Evolutionary conservation across 2,888 invertebrate genomes (phyloP).

Genomic region (Campoplex nolae): DNA sequence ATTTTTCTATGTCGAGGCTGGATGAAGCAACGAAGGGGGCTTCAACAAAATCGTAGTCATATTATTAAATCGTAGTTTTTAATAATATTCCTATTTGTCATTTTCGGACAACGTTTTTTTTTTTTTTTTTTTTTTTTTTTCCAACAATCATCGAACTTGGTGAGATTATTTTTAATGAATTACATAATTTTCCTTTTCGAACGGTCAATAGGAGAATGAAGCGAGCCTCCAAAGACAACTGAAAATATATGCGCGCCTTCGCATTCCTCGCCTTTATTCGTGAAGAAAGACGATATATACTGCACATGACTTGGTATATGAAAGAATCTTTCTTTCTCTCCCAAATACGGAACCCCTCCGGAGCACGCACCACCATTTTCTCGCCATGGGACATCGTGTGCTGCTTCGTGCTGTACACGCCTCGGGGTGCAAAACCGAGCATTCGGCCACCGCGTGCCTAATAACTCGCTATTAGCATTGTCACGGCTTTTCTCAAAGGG

Average conservation of each 20-base stretch:
- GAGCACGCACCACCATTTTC: conserved; percentile 70
- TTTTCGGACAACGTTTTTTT: too few species aligned
- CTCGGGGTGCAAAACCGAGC: conserved; percentile 79
- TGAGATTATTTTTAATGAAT: neutral
- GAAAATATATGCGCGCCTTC: conserved; percentile 32
- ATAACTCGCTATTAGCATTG: conserved; percentile 82
- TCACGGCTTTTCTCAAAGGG: conserved; percentile 77
- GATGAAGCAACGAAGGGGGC: too few species aligned
- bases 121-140: neutral
- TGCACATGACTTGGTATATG: conserved; percentile 74
- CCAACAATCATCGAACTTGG: neutral
- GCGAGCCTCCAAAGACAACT: neutral
- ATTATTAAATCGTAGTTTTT: too few species aligned
- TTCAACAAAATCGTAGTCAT: neutral
- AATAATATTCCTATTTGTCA: neutral
- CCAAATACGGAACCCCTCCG: conserved; percentile 74
- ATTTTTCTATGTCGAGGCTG: neutral
- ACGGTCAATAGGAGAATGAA: neutral
- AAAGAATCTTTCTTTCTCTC: conserved; percentile 42
- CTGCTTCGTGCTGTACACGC: conserved; percentile 68
- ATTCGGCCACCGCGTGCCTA: conserved; percentile 77
- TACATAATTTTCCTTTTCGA: conserved; percentile 1
- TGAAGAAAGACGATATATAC: conserved; percentile 72
- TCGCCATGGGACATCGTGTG: conserved; percentile 77
- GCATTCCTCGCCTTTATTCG: neutral